Evolutionary conservation across 2,113 vertebrate genomes (phyloP).

Genomic region (Burhinus bistriatus): DNA sequence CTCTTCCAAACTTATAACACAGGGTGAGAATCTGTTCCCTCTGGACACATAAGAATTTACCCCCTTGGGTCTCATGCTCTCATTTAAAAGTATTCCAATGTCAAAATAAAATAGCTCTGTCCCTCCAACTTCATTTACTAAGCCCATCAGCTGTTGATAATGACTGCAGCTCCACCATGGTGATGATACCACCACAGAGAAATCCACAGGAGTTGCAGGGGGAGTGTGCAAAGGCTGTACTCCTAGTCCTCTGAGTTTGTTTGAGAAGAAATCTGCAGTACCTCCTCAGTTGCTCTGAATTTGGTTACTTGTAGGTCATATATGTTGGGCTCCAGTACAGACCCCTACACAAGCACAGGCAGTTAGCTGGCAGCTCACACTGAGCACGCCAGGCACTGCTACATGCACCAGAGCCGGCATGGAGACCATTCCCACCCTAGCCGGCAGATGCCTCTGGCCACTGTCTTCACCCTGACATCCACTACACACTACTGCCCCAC

Average conservation of each 20-base stretch:
- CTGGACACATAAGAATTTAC: not conserved
- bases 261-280: not conserved
- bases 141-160: not conserved
- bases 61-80: not conserved
- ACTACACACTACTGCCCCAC: fast-evolving
- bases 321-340: not conserved
- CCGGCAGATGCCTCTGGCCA: not conserved
- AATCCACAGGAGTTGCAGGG: not conserved
- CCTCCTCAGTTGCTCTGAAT: not conserved
- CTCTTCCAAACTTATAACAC: not conserved
- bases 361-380: not conserved
- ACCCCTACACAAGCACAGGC: not conserved
- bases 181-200: not conserved
- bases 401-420: not conserved
- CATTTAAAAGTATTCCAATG: not conserved
- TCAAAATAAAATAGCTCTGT: not conserved
- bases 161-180: not conserved
- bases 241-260: not conserved
- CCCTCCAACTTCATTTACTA: not conserved
- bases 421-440: not conserved
- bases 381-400: not conserved
- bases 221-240: not conserved
- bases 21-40: not conserved
- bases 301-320: not conserved
- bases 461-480: not conserved